A percentile compares a stretch with the other conserved stretches of the same genome.
phyloP scores from a whole-genome alignment of 2,888 invertebrate species.

The Lacanobia wlatinum region DNA sequence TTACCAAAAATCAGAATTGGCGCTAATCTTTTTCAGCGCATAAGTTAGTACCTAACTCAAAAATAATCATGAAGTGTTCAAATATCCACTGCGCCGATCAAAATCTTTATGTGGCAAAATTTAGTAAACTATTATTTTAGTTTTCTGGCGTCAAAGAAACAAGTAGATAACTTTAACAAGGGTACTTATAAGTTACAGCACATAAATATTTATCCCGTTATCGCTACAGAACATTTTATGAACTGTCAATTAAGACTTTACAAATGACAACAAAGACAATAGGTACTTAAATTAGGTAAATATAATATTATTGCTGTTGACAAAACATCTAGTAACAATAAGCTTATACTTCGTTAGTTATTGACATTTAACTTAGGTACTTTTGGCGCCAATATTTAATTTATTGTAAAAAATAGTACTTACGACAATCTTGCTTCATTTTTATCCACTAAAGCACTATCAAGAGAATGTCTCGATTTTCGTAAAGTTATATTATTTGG shows the following conservation, averaged over 20 bases:
- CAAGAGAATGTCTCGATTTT: constrained; percentile 44
- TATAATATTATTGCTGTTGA: background rate
- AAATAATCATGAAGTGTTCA: background rate
- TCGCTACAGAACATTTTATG: background rate
- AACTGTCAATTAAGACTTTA: background rate
- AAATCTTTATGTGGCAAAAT: background rate
- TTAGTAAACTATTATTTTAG: background rate
- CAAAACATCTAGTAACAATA: background rate
- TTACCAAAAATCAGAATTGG: too few relatives aligned
- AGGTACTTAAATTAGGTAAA: background rate
- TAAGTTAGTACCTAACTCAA: background rate
- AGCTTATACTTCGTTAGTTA: background rate
- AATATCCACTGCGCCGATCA: background rate
- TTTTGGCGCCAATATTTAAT: background rate
- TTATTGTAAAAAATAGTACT: constrained; percentile 31
- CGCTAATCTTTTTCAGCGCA: background rate
- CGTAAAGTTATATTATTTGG: constrained; percentile 39
- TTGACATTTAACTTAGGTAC: background rate
- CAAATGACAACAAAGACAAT: background rate
- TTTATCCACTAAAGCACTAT: constrained; percentile 50
- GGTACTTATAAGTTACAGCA: background rate
- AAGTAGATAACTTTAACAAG: background rate
- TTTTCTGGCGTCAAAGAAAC: background rate
- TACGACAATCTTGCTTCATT: constrained; percentile 50
- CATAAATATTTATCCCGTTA: background rate